Conservation (phyloP, 2,113 vertebrate genomes). For the Chauna torquata region DNA sequence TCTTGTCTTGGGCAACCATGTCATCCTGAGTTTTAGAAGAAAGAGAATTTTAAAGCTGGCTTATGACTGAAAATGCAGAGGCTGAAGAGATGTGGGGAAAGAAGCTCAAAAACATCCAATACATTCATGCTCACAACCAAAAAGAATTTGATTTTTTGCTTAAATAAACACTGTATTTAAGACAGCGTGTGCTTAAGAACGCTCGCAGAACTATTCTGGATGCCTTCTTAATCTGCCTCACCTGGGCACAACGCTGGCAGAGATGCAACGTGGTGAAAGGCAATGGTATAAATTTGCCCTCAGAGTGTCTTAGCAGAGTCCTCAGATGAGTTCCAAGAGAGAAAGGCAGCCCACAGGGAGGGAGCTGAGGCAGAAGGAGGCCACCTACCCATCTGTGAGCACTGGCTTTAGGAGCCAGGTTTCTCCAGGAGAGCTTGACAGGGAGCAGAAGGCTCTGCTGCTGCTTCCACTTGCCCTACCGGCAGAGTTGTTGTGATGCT, state of each 20-base stretch:
- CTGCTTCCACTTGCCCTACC: neutral
- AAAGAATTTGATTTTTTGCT: neutral
- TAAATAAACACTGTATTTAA: neutral
- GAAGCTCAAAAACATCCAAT: neutral
- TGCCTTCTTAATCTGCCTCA: neutral
- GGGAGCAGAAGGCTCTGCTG: neutral
- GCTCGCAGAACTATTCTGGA: neutral
- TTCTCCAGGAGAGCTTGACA: neutral
- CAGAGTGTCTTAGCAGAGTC: neutral
- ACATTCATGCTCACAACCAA: neutral
- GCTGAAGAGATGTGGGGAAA: neutral
- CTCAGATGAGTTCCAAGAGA: neutral
- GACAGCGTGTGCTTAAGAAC: neutral
- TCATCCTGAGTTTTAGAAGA: neutral
- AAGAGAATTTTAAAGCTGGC: neutral
- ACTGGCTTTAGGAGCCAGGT: neutral
- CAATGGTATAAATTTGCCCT: neutral
- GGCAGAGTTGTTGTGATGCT: neutral
- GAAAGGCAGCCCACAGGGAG: accelerated
- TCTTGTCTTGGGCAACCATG: neutral
- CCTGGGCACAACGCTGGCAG: neutral
- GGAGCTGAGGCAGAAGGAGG: neutral
- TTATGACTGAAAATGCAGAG: neutral
- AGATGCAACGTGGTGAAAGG: neutral
- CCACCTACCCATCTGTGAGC: neutral